phyloP scores from a whole-genome alignment of 2,113 vertebrate species.

The Theristicus caerulescens region DNA sequence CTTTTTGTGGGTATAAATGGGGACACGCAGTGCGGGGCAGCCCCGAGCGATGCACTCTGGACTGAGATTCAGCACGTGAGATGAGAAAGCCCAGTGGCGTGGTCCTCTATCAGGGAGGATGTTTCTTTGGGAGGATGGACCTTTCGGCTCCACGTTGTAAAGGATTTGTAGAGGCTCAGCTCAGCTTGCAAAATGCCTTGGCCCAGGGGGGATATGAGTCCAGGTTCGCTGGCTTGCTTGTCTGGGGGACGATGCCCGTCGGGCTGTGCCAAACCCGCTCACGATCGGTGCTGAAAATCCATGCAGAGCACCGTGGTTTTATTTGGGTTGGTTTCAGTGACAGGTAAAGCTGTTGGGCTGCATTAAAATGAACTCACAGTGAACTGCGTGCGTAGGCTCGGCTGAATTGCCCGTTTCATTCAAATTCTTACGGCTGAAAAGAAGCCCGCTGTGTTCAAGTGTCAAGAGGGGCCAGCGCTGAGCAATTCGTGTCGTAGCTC shows the following conservation, averaged over 20 bases:
- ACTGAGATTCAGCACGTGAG: not conserved
- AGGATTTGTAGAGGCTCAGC: not conserved
- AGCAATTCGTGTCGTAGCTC: not conserved
- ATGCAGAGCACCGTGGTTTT: not conserved
- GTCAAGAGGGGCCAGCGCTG: not conserved
- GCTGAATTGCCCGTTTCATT: slow-evolving; percentile 60
- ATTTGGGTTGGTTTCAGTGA: not conserved
- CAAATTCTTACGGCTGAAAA: slow-evolving; percentile 48
- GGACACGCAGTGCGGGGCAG: not conserved
- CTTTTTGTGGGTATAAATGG: not conserved
- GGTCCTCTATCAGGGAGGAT: not conserved
- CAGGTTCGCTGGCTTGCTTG: rapidly evolving
- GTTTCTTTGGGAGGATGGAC: not conserved
- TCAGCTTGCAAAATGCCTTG: not conserved
- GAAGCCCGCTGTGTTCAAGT: not conserved
- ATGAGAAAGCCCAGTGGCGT: rapidly evolving
- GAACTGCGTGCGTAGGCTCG: slow-evolving; percentile 37
- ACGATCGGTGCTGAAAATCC: not conserved
- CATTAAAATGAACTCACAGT: slow-evolving; percentile 30
- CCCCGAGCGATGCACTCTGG: rapidly evolving
- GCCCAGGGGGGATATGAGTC: rapidly evolving
- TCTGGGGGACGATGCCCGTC: rapidly evolving
- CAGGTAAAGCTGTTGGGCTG: slow-evolving; percentile 40
- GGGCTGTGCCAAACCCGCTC: not conserved
- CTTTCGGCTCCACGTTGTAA: not conserved